Base-by-base conservation (phyloP, 2,113 vertebrate genomes). In the Procapra przewalskii region DNA sequence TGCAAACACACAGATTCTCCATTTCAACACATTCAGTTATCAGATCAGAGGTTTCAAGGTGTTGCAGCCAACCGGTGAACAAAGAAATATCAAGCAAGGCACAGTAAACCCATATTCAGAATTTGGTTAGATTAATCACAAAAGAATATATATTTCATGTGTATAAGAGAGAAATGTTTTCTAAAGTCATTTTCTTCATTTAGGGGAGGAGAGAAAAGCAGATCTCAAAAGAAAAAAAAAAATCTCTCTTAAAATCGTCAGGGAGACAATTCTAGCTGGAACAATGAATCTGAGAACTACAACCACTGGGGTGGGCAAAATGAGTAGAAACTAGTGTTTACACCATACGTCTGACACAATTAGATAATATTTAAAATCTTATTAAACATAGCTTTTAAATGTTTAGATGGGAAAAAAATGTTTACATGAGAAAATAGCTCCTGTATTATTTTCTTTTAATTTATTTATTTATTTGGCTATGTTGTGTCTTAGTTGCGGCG, bases 291-390 rank as follows among this genome's bases (percentile, higher is more conserved):
- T 48, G 3, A 54, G 57, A 23, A 48, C 50, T 84, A 14, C 50
- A 87, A 2, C 16, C 81, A 59, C 23, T 6, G 29, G 33, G 33
- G 25, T 27, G 17, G 16, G 60, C 90, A 48, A 57, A 93, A 77
- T 27, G n/a, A 80, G n/a, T 84, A 57, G 92, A 96, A 52, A 33
- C 19, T 16, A 45, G 25, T 19, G 25, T 82, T 91, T 16, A 64
- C 23, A n/a, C 54, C 9, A 8, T 50, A 50, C 55, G 3, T 71
- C 85, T 92, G 23, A 96, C 23, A 19, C 59, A 52, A 96, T 43
- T 88, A 36, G 45, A 82, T 90, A 43, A 55, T 97, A 79, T 67
- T 82, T 97, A 43, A 92, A 94, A n/a, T 59, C 19, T 50, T 75
- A 40, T 89, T 45, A 87, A 92, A 82, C 55, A 40, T 62, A 88